Percentiles rank a stretch among this genome's conserved stretches.
These are phyloP conservation scores for Thamnaconus septentrionalis DNA, from an alignment of 2,113 vertebrate genomes.

Conservation along the genomic window DNA sequence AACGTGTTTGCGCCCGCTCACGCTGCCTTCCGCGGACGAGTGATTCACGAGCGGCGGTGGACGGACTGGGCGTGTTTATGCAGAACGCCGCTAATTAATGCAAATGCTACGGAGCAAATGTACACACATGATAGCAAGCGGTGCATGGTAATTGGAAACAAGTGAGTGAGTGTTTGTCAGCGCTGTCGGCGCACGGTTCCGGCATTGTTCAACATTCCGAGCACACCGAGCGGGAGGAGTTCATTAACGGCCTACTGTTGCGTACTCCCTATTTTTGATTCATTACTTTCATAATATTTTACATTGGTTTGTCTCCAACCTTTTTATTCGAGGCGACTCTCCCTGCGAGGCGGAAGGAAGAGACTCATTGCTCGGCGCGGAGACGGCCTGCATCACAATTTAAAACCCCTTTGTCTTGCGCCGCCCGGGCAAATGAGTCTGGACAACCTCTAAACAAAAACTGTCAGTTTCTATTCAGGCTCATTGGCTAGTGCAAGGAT, in stretches of 20 bases:
- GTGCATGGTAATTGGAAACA: conserved; percentile 25
- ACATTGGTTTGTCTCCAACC: conserved; percentile 65
- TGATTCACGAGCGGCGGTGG: neutral
- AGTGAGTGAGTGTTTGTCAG: conserved; percentile 29
- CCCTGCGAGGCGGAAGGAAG: conserved; percentile 54
- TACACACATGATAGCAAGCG: conserved; percentile 22
- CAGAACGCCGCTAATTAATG: conserved; percentile 27
- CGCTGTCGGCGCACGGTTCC: conserved; percentile 27
- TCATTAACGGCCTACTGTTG: conserved; percentile 59
- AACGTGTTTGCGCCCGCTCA: no score
- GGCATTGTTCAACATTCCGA: conserved; percentile 36
- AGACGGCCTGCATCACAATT: conserved; percentile 68
- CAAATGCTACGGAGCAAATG: conserved; percentile 42
- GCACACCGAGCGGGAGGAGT: conserved; percentile 53
- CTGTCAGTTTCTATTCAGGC: conserved; percentile 74
- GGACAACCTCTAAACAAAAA: conserved; percentile 78
- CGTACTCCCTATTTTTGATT: conserved; percentile 62
- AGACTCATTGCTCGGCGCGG: conserved; percentile 62
- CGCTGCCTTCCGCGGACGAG: no score
- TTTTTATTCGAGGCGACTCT: conserved; percentile 57
- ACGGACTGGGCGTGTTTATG: neutral
- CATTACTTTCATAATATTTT: conserved; percentile 70
- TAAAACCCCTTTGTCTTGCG: conserved; percentile 69
- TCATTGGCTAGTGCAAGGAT: conserved; percentile 57
- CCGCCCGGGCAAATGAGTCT: conserved; percentile 70